Conservation (phyloP, 2,888 invertebrate species). For the Acronicta aceris region DNA sequence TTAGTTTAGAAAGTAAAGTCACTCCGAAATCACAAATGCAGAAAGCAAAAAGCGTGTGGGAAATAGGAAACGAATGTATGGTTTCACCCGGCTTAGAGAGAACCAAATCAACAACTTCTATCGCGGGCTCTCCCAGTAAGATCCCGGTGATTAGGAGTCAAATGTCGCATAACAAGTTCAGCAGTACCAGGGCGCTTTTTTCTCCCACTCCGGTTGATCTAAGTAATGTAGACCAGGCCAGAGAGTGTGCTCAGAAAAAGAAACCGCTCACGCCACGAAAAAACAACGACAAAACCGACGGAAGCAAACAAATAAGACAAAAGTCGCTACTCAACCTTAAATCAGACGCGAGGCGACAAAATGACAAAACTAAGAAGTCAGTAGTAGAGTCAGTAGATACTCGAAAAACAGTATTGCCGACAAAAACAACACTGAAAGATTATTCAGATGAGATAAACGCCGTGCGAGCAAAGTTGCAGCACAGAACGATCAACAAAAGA, state of each 20-base stretch:
- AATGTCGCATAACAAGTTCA: constrained; percentile 85
- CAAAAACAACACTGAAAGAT: constrained; percentile 80
- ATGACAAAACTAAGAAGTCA: constrained; percentile 81
- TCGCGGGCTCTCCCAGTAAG: constrained; percentile 90
- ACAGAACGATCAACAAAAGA: constrained; percentile 83
- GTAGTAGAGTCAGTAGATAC: constrained; percentile 75
- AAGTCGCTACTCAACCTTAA: constrained; percentile 84
- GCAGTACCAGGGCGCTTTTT: constrained; percentile 87
- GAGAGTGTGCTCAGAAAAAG: constrained; percentile 89
- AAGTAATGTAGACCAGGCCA: constrained; percentile 86
- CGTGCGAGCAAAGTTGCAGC: constrained; percentile 85
- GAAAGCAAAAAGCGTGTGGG: constrained; percentile 88
- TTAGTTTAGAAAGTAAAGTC: constrained; percentile 74
- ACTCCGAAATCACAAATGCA: constrained; percentile 82
- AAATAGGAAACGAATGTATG: constrained; percentile 83
- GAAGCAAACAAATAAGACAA: constrained; percentile 83
- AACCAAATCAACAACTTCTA: constrained; percentile 87
- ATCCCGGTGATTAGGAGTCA: constrained; percentile 90
- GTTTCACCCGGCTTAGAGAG: constrained; percentile 81
- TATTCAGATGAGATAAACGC: constrained; percentile 86
- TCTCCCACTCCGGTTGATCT: constrained; percentile 90
- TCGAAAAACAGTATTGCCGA: constrained; percentile 76
- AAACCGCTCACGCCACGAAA: constrained; percentile 76
- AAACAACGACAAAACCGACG: constrained; percentile 77
- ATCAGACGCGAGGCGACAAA: constrained; percentile 77